Base-by-base conservation (phyloP, 2,113 vertebrate species). In the Gulo gulo region DNA sequence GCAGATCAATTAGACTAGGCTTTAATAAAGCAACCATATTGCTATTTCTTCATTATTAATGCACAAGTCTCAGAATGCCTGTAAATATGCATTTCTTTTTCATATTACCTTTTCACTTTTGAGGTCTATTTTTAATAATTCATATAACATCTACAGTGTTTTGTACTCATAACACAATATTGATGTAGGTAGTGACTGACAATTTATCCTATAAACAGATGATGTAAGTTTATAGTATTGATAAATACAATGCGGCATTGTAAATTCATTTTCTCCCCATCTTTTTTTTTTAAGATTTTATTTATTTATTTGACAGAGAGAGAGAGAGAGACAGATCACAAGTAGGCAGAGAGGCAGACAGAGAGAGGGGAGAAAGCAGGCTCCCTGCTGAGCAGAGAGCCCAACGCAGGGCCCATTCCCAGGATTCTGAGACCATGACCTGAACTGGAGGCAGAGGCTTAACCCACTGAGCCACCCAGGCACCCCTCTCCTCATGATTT, bases 321-420 rank as follows among this genome's bases (percentile, higher is more conserved):
- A 55, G 16, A 55, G 52, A 55, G 52, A 55, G 39, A 42, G 52
- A 55, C 1, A 55, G 52, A 55, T 18, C 16, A 18, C 4, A 55
- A 55, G 52, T 55, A 55, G 52, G 52, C 4, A 55, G 52, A 55
- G 16, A 55, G 52, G 16, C 6, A 55, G 52, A 55, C 15, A 52
- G 52, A 55, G 50, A 52, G 52, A 55, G 52, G 1, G 16, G 52
- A 55, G 52, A 4, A 55, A 55, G 16, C 16, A 18, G 15, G 52
- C 16, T 18, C 52, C 52, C 52, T 55, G 52, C 16, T 55, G 52
- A 55, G 52, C 52, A 55, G 52, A 18, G 5, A 55, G 52, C 52
- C 52, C 14, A 6, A 55, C 1, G 1, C 52, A 0, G 52, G 52
- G 4, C 16, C 18, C 5, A 0, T 18, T 55, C 1, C 52, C 52